Percentiles rank a stretch among this genome's conserved stretches.
These are phyloP conservation scores for Limosa lapponica DNA, from an alignment of 2,797 vertebrate species.

Conservation along the genomic window DNA sequence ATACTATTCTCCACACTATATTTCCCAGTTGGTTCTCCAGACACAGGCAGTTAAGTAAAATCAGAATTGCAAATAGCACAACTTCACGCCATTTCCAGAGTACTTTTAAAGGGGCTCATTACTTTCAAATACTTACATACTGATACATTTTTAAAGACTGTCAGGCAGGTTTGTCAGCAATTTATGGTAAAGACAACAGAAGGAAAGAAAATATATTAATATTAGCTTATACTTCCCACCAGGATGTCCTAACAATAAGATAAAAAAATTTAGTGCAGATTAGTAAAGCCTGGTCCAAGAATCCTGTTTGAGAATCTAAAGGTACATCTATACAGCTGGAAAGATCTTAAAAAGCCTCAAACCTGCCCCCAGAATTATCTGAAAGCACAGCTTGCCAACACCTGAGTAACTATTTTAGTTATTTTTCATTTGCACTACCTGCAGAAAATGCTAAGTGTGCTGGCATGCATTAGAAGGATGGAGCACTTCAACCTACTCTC, in stretches of 20 bases:
- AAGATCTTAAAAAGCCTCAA: not conserved
- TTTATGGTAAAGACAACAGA: not conserved
- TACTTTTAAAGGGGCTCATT: not conserved
- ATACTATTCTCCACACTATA: not conserved
- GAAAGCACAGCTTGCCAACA: not conserved
- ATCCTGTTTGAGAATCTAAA: not conserved
- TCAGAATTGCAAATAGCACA: not conserved
- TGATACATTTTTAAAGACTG: not conserved
- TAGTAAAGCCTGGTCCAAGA: not conserved
- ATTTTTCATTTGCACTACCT: not conserved
- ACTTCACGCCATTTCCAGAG: not conserved
- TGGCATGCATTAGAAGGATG: not conserved
- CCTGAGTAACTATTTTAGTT: not conserved
- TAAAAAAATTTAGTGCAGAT: not conserved
- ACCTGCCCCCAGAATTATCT: not conserved
- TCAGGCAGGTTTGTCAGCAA: not conserved
- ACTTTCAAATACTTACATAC: not conserved
- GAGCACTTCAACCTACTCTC: not conserved
- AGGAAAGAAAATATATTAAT: not conserved
- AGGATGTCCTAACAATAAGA: accelerated
- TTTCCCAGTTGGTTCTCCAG: not conserved
- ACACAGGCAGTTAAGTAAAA: not conserved
- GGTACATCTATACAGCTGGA: accelerated
- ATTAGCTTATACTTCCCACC: not conserved
- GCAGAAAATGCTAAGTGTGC: not conserved